Conservation (phyloP, 1,140 invertebrate genomes). For the Lepidotrigona ventralis region DNA sequence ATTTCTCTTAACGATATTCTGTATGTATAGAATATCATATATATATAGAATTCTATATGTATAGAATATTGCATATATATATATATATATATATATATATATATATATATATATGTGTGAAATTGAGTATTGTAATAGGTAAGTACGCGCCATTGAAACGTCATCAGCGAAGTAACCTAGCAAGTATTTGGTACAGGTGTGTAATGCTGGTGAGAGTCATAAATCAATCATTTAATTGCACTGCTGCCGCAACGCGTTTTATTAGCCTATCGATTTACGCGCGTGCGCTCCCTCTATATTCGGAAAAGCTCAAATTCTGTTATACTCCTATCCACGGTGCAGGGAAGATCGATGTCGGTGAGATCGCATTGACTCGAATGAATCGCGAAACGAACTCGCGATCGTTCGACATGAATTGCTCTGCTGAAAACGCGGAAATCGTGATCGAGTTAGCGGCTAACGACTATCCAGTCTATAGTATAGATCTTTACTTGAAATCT, state of each 20-base stretch:
- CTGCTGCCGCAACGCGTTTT: conserved; percentile 56
- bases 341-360: conserved; percentile 54
- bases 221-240: conserved; percentile 76
- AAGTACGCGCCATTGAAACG: conserved; percentile 51
- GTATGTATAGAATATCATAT: too few species aligned
- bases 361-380: conserved; percentile 50
- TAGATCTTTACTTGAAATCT: conserved; percentile 27
- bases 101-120: too few species aligned
- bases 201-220: conserved; percentile 70
- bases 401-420: conserved; percentile 40
- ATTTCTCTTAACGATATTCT: too few species aligned
- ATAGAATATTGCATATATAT: too few species aligned
- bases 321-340: conserved; percentile 43
- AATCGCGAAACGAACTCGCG: conserved; percentile 40
- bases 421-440: conserved; percentile 58
- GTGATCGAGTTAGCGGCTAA: conserved; percentile 38
- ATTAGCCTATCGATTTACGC: conserved; percentile 41
- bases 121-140: background rate
- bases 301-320: conserved; percentile 29
- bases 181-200: conserved; percentile 61
- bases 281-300: conserved; percentile 10
- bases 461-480: conserved; percentile 13
- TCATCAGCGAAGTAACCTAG: conserved; percentile 63
- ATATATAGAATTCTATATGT: too few species aligned
- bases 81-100: too few species aligned